Base-by-base conservation (phyloP, 2,888 invertebrate species). In the Lithophane socia region DNA sequence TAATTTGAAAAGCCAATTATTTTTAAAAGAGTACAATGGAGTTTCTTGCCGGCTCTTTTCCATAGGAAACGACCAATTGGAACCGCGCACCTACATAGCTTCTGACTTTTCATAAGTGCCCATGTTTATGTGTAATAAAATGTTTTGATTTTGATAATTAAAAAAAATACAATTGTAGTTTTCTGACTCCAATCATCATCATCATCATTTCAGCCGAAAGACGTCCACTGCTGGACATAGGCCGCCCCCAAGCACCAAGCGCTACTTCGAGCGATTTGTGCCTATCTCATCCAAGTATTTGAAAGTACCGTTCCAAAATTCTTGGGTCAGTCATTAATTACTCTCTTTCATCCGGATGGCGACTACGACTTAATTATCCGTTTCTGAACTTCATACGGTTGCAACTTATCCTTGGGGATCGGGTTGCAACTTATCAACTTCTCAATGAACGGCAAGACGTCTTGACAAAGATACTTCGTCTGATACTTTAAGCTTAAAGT, bases 351-450 rank as follows among this genome's bases (percentile, higher is more conserved):
- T 29, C 58, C 67, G 78, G 78, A 86, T 82, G 71, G 86, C 76
- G 66, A 82, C 79, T 73, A 72, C 70, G 74, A 71, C 76, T 83
- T 88, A 88, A 90, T 90, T 90, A 88, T 86, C 86, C 86, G 80
- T 80, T 44, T 76, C 49, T 75, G 72, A 86, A 82, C 79, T 86
- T 83, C 79, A 65, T 70, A 70, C 61, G 16, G 37, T 73, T 75
- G 67, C 47, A 86, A 88, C 73, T 88, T 80, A 58, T 80, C 12
- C 75, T 66, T 54, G 42, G 49, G 52, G 69, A 82, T 81, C 73
- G 63, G 58, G 52, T 79, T 88, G 74, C 75, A 77, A 80, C 75
- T 85, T 84, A 61, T 73, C 68, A 77, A 85, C 76, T 79, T 83
- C 81, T 73, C 52, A 71, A 80, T 58, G 72, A 83, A 85, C 54